phyloP scores from a whole-genome alignment of 1,140 invertebrate genomes.

The Palaemon carinicauda region DNA sequence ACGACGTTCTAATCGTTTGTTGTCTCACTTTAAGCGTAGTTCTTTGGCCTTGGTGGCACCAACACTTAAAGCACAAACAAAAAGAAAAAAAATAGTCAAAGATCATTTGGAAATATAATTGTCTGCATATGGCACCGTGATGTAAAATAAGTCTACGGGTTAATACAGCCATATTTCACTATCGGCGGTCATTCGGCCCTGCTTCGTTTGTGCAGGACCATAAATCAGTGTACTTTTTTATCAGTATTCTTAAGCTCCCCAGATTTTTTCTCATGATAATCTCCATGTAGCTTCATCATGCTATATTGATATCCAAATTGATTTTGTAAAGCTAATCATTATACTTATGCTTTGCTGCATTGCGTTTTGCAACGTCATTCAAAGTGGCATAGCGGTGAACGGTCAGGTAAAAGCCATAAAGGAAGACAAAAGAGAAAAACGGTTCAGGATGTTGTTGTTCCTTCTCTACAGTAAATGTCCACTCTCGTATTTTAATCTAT shows the following conservation, averaged over 20 bases:
- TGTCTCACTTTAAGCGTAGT: conserved; percentile 55
- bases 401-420: background rate
- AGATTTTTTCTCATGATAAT: too few species aligned
- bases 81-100: background rate
- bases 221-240: too few species aligned
- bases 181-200: background rate
- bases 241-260: too few species aligned
- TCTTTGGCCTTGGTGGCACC: conserved; percentile 51
- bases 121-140: too few species aligned
- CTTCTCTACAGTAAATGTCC: conserved; percentile 32
- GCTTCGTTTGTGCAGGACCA: background rate
- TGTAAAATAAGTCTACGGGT: background rate
- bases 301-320: too few species aligned
- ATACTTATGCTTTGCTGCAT: too few species aligned
- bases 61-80: conserved; percentile 30
- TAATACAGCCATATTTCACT: background rate
- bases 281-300: too few species aligned
- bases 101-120: too few species aligned
- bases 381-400: background rate
- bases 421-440: conserved; percentile 24
- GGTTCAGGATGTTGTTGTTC: conserved; percentile 52
- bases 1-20: conserved; percentile 56
- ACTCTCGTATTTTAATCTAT: conserved; percentile 26
- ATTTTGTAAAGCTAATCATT: too few species aligned
- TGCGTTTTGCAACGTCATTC: too few species aligned